These are phyloP conservation scores for Drosophila planitibia DNA, from an alignment of 2,888 invertebrate genomes.

Conservation along the genomic window DNA sequence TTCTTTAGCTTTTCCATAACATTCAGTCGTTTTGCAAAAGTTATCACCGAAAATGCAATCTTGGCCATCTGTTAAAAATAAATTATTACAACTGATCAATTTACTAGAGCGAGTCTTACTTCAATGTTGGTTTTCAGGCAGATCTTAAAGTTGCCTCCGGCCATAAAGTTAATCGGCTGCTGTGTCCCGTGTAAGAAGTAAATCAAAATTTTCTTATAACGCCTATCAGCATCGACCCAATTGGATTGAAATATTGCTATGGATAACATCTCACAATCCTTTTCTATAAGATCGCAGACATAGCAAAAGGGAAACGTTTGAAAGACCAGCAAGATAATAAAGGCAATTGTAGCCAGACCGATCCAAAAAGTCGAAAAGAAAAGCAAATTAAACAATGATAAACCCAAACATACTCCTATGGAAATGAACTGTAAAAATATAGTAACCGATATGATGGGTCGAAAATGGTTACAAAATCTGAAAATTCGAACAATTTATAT, in stretches of 20 bases:
- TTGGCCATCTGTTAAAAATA: slow-evolving; percentile 47
- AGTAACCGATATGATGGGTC: slow-evolving; percentile 41
- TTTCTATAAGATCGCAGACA: slow-evolving; percentile 43
- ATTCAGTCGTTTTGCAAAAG: slow-evolving; percentile 53
- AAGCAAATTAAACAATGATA: slow-evolving; percentile 47
- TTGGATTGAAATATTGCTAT: slow-evolving; percentile 52
- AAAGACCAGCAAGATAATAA: slow-evolving; percentile 24
- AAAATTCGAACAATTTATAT: neutral
- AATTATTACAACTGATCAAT: neutral
- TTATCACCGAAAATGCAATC: slow-evolving; percentile 59
- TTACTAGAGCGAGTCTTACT: slow-evolving; percentile 15
- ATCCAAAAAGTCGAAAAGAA: slow-evolving; percentile 49
- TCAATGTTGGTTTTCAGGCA: slow-evolving; percentile 49
- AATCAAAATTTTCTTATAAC: slow-evolving; percentile 41
- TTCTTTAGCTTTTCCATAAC: slow-evolving; percentile 34
- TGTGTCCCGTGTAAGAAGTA: slow-evolving; percentile 44
- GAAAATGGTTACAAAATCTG: slow-evolving; percentile 39
- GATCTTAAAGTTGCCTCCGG: slow-evolving; percentile 50
- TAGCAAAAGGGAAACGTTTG: slow-evolving; percentile 61
- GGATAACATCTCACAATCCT: slow-evolving; percentile 33
- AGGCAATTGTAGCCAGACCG: slow-evolving; percentile 29
- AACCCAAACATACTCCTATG: slow-evolving; percentile 48
- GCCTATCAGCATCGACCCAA: slow-evolving; percentile 43
- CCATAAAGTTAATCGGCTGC: slow-evolving; percentile 39
- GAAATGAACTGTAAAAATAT: slow-evolving; percentile 57